phyloP scores from a whole-genome alignment of 2,113 vertebrate species.

The Damaliscus lunatus region DNA sequence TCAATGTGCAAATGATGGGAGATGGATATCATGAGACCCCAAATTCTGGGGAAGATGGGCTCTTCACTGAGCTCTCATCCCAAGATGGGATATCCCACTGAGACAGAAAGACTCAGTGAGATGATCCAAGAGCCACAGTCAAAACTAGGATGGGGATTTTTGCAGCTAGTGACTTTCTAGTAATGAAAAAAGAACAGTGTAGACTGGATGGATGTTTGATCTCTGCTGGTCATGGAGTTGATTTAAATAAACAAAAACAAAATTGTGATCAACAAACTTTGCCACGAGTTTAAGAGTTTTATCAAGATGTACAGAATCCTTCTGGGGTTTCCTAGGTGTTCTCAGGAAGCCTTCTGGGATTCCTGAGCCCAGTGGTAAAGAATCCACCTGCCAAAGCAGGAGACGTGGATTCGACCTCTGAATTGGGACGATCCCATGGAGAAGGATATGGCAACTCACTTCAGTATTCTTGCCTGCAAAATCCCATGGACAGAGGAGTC shows the following conservation, averaged over 20 bases:
- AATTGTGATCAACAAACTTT: constrained; percentile 89
- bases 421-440: neutral
- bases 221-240: constrained; percentile 90
- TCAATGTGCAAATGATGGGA: neutral
- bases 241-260: constrained; percentile 83
- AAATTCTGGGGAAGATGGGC: neutral
- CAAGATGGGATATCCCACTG: neutral
- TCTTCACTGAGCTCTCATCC: neutral
- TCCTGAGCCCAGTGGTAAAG: neutral
- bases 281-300: constrained; percentile 91
- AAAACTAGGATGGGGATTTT: neutral
- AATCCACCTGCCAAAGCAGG: neutral
- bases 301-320: constrained; percentile 94
- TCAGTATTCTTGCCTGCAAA: neutral
- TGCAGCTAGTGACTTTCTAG: neutral
- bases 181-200: constrained; percentile 90
- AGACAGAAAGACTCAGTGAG: neutral
- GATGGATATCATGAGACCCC: neutral
- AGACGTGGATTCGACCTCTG: neutral
- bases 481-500: neutral
- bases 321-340: constrained; percentile 62
- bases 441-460: neutral
- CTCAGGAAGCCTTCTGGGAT: constrained; percentile 83
- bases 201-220: constrained; percentile 92
- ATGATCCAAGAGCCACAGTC: neutral